Evolutionary conservation across 2,797 vertebrate species (phyloP).

Genomic region (Propithecus perrieri): DNA sequence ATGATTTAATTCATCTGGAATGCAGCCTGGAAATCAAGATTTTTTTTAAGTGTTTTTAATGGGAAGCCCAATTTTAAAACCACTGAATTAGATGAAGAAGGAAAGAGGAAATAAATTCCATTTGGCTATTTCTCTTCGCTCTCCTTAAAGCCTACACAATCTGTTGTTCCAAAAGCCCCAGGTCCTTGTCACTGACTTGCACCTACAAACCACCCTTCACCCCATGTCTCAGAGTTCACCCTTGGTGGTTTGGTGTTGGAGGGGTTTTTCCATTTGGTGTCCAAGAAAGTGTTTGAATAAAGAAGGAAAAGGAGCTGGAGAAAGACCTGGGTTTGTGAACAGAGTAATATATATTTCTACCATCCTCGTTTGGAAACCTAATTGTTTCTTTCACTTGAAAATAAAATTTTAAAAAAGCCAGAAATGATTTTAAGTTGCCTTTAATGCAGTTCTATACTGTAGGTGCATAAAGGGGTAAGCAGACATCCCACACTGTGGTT

Average conservation of each 20-base stretch:
- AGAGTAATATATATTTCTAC: neutral
- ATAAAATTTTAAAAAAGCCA: neutral
- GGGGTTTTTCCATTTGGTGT: neutral
- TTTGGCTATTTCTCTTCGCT: neutral
- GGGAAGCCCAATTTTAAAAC: neutral
- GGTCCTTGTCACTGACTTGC: neutral
- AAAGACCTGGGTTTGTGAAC: neutral
- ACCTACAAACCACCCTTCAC: neutral
- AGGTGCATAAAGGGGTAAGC: neutral
- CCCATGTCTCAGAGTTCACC: accelerated
- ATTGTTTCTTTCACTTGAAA: neutral
- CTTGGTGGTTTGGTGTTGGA: neutral
- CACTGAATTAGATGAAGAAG: neutral
- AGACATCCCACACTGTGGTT: neutral
- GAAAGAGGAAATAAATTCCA: neutral
- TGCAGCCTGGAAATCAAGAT: neutral
- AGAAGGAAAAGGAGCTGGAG: neutral
- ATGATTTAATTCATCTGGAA: neutral
- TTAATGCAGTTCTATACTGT: neutral
- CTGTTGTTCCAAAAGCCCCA: neutral
- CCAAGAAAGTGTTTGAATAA: neutral
- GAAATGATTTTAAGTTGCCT: neutral
- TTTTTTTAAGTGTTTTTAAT: neutral
- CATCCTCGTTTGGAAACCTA: neutral
- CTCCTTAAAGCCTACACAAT: neutral